A percentile compares a stretch with the other conserved stretches of the same genome.
These are phyloP conservation scores for Craniophora ligustri DNA, from an alignment of 2,888 invertebrate genomes.

Conservation along the genomic window DNA sequence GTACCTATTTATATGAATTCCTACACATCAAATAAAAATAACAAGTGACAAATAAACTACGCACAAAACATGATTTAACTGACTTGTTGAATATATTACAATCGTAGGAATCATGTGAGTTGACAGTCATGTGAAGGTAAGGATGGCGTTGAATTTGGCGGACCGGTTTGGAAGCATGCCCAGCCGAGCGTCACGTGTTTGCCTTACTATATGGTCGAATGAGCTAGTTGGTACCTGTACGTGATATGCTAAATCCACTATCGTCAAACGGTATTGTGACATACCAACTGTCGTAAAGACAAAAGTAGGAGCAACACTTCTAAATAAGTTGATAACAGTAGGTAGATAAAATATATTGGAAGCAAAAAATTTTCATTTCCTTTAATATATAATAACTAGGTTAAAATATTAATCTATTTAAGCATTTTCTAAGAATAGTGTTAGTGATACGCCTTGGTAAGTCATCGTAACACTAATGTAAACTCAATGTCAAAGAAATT, in stretches of 20 bases:
- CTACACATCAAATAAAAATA: slow-evolving; percentile 2
- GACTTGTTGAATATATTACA: slow-evolving; percentile 32
- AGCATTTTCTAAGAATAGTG: too few relatives aligned
- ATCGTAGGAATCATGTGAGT: slow-evolving; percentile 60
- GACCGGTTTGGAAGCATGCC: slow-evolving; percentile 67
- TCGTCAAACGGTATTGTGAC: slow-evolving; percentile 9
- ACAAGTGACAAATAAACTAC: slow-evolving; percentile 1
- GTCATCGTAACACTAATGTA: too few relatives aligned
- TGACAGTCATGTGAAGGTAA: slow-evolving; percentile 60
- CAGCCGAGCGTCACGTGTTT: slow-evolving; percentile 52
- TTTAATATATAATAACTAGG: too few relatives aligned
- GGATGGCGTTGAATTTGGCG: slow-evolving; percentile 61
- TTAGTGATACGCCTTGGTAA: too few relatives aligned
- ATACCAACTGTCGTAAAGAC: too few relatives aligned
- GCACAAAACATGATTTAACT: slow-evolving; percentile 20
- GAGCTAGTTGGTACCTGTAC: slow-evolving; percentile 22
- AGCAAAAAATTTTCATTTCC: too few relatives aligned
- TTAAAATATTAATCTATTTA: too few relatives aligned
- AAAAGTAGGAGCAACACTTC: too few relatives aligned
- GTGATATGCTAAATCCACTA: slow-evolving; percentile 21
- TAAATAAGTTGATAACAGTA: too few relatives aligned
- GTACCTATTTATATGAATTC: background rate
- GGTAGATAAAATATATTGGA: too few relatives aligned
- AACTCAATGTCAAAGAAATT: too few relatives aligned
- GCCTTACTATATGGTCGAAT: slow-evolving; percentile 19